phyloP scores from a whole-genome alignment of 2,113 vertebrate genomes.

The Amazona guildingii region DNA sequence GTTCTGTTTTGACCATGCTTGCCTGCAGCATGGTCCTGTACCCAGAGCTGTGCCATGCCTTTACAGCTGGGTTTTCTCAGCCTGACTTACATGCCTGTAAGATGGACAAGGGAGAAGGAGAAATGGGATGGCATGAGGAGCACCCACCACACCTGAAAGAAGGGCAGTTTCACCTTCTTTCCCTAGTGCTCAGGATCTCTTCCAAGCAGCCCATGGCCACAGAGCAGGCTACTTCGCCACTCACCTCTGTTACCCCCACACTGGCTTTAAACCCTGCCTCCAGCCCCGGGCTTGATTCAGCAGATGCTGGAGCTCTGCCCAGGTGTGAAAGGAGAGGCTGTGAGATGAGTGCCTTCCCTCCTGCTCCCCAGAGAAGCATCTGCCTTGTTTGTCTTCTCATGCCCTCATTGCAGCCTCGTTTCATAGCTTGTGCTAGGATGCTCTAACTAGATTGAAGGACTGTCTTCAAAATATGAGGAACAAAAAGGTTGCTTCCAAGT shows the following conservation, averaged over 20 bases:
- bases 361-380: background rate
- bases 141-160: background rate
- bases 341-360: background rate
- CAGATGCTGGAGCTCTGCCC: background rate
- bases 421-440: rapidly evolving
- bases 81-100: rapidly evolving
- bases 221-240: background rate
- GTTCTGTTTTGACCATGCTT: background rate
- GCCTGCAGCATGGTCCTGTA: background rate
- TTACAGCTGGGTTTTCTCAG: background rate
- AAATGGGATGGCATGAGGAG: rapidly evolving
- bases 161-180: background rate
- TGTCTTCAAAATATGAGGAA: rapidly evolving
- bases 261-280: background rate
- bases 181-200: background rate
- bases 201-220: slow-evolving; percentile 3
- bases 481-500: background rate
- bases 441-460: background rate
- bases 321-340: background rate
- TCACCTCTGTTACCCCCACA: background rate
- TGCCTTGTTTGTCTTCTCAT: background rate
- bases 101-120: background rate
- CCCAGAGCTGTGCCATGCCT: rapidly evolving
- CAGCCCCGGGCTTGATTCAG: background rate
- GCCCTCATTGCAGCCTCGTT: background rate